These are phyloP conservation scores for Loris lydekkerianus DNA, from an alignment of 2,797 vertebrate species.

Conservation along the genomic window DNA sequence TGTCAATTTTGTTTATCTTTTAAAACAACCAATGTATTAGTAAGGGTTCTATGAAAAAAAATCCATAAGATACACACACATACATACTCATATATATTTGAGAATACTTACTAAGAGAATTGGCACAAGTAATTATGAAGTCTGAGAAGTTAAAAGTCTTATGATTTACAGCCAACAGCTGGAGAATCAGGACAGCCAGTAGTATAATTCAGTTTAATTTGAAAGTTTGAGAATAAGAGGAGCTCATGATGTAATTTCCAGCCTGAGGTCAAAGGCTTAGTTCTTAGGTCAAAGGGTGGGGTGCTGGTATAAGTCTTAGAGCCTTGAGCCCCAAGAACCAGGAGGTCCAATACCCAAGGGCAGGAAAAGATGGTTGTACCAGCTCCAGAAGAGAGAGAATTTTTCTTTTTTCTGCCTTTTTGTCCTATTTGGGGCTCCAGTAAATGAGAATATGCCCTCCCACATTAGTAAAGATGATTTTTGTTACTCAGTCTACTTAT, in stretches of 20 bases:
- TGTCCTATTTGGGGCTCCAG: neutral
- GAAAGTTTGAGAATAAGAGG: neutral
- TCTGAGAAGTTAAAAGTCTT: neutral
- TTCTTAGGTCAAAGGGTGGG: neutral
- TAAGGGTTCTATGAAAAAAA: neutral
- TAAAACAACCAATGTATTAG: neutral
- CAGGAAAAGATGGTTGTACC: neutral
- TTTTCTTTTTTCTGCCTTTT: neutral
- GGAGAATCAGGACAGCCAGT: neutral
- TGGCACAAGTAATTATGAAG: neutral
- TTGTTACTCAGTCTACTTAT: neutral
- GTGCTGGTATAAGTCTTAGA: neutral
- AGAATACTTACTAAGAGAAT: neutral
- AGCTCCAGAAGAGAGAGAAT: neutral
- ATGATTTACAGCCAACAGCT: neutral
- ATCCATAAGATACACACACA: neutral
- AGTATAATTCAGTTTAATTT: neutral
- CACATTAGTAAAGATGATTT: neutral
- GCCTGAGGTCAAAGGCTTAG: neutral
- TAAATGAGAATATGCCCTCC: neutral
- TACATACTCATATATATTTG: neutral
- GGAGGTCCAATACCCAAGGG: neutral
- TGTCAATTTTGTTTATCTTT: slow-evolving; percentile 8
- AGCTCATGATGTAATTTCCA: neutral
- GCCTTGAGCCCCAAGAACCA: neutral